Conservation (phyloP, 1,140 invertebrate genomes). For the Vanessa tameamea region DNA sequence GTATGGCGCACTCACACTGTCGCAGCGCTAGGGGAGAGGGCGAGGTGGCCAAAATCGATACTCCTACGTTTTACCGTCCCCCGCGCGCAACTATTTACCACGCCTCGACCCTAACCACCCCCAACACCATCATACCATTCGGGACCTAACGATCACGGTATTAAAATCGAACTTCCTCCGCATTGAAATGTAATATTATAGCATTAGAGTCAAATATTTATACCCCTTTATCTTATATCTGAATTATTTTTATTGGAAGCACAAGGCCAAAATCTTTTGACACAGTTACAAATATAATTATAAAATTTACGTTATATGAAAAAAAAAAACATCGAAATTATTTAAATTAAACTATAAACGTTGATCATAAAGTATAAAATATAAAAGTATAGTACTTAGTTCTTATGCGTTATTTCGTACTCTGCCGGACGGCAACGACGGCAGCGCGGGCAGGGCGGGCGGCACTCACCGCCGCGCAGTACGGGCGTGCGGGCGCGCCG, state of each 20-base stretch:
- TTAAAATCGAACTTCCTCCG: constrained; percentile 62
- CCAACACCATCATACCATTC: constrained; percentile 68
- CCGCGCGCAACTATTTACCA: constrained; percentile 60
- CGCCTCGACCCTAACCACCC: constrained; percentile 75
- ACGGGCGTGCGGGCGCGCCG: constrained; percentile 75
- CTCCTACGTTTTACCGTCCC: constrained; percentile 69
- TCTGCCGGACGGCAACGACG: constrained; percentile 39
- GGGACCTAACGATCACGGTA: constrained; percentile 61
- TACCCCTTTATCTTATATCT: constrained; percentile 19
- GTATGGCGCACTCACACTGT: constrained; percentile 74
- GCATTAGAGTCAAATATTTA: constrained; percentile 35
- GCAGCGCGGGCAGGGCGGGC: constrained; percentile 68
- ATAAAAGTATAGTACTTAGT: constrained; percentile 53
- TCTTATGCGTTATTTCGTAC: constrained; percentile 36
- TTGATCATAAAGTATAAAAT: constrained; percentile 41
- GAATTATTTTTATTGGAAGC: constrained; percentile 8
- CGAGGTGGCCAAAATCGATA: constrained; percentile 77
- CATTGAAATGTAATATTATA: constrained; percentile 39
- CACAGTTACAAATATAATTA: background rate
- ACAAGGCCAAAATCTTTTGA: background rate
- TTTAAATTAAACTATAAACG: background rate
- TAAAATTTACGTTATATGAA: background rate
- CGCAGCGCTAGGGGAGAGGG: constrained; percentile 72
- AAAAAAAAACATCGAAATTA: background rate
- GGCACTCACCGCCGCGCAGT: constrained; percentile 77